Evolutionary conservation across 1,140 invertebrate genomes (phyloP), one percentile per base, ranked within the genome.

Genomic region (Pteromalus puparum): DNA sequence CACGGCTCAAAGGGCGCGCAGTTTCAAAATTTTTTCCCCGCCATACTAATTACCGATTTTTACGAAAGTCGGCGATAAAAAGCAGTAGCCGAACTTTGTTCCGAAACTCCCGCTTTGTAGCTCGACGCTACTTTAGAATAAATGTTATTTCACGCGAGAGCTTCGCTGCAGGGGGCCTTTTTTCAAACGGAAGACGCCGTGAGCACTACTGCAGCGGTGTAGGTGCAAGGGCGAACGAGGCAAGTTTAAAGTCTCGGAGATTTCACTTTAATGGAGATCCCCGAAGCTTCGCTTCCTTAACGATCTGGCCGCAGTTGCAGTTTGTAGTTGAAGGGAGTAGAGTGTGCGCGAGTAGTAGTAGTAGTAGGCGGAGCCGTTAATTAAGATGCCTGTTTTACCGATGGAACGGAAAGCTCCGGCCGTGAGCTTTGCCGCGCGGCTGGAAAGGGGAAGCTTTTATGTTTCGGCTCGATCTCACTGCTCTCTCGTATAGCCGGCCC

Each of bases 361-460:
- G 18, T 9, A 38, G 48, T 42, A n/a, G 76, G 77, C 70, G 81
- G 42, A 38, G 81, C 70, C 84, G 87, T 88, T 88, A 88, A 88
- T 88, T 88, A 88, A 88, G 88, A 88, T 85, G 86, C 86, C 85
- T 86, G 84, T 87, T 86, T 87, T 87, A 85, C 85, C 84, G 87
- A 84, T 87, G 82, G 86, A 86, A 81, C 26, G 79, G 75, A 85
- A 70, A 78, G 68, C 65, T 80, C 48, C 24, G n/a, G 30, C 53
- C 53, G 30, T 42, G 67, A 72, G 81, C 77, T 70, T 72, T 48
- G 21, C 78, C 48, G 42, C 42, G n/a, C 30, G 30, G 4, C 61
- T 21, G 67, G n/a, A 4, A 73, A 30, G 67, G 77, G 42, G 38
- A 38, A 72, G 79, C 79, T 81, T 81, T 81, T 81, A 81, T 72